Evolutionary conservation across 2,888 invertebrate species (phyloP), one percentile per base, ranked within the genome.

Genomic region (Odontocerum albicorne): DNA sequence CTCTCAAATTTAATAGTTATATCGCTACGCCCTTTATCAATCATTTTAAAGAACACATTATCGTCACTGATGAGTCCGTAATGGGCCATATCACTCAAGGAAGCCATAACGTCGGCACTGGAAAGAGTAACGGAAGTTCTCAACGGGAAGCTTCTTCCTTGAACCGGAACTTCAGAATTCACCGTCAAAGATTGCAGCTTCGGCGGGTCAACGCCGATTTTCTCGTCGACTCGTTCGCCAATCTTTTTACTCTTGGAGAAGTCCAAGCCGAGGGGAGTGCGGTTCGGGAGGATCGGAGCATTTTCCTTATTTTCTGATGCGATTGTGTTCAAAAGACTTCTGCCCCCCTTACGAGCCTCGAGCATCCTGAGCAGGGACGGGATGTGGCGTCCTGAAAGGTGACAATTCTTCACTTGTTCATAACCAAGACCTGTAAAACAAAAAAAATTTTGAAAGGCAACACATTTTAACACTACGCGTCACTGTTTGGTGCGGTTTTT

Each of bases 361-460:
- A 59, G 13, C 27, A 59, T 47, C 20, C 47, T 32, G 8, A 59
- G 27, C 10, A 59, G 40, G 2, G 59, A 59, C 10, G 47, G 47
- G 17, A 55, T 33, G 35, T 59, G 59, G 2, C 40, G 19, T 6
- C 59, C 59, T 10, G 59, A 59, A 13, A 59, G 44, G 20, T 55
- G 45, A 36, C 55, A 51, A 15, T 59, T 35, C 17, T 49, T 51
- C n/a, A 51, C 36, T 8, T 33, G 16, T 2, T 10, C 42, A 21
- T 38, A 59, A n/a, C 59, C 59, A 4, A 59, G 16, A 4, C 17
- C 58, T 59, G 36, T 40, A 47, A 54, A 8, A 38, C 13, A 1
- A 42, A n/a, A n/a, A n/a, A n/a, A n/a, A n/a, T n/a, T n/a, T n/a
- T n/a, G n/a, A 31, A 27, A 43, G 13, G n/a, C 13, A 35, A 4